Evolutionary conservation across 2,888 invertebrate genomes (phyloP).

Genomic region (Drosophila peninsularis): DNA sequence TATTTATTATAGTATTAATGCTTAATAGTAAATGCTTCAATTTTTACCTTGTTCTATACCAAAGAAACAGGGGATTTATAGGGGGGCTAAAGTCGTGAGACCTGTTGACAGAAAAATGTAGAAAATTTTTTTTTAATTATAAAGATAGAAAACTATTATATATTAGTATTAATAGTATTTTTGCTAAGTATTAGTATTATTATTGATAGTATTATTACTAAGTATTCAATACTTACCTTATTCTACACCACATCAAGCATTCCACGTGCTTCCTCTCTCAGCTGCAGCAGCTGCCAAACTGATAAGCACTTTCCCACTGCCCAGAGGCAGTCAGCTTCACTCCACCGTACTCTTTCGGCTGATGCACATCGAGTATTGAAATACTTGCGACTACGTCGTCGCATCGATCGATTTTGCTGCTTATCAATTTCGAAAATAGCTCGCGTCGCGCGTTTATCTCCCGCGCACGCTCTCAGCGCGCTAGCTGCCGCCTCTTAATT

Average conservation of each 20-base stretch:
- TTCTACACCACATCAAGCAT: neutral
- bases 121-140: too few relatives aligned
- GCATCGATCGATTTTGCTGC: constrained; percentile 47
- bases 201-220: too few relatives aligned
- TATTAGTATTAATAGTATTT: too few relatives aligned
- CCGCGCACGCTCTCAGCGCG: constrained; percentile 47
- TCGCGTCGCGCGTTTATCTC: constrained; percentile 47
- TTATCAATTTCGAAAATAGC: constrained; percentile 68
- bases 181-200: too few relatives aligned
- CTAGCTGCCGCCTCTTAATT: constrained; percentile 69
- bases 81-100: too few relatives aligned
- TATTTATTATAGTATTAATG: too few relatives aligned
- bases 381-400: constrained; percentile 15
- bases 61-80: too few relatives aligned
- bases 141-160: too few relatives aligned
- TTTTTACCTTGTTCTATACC: too few relatives aligned
- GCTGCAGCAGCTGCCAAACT: constrained; percentile 3
- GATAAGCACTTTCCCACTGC: constrained; percentile 28
- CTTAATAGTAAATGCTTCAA: too few relatives aligned
- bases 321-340: neutral
- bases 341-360: constrained; percentile 17
- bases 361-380: constrained; percentile 9
- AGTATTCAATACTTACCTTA: too few relatives aligned
- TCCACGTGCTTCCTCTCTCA: neutral
- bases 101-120: too few relatives aligned